Conservation (phyloP, 2,888 invertebrate species). For the Apomyelois bistriatella region DNA sequence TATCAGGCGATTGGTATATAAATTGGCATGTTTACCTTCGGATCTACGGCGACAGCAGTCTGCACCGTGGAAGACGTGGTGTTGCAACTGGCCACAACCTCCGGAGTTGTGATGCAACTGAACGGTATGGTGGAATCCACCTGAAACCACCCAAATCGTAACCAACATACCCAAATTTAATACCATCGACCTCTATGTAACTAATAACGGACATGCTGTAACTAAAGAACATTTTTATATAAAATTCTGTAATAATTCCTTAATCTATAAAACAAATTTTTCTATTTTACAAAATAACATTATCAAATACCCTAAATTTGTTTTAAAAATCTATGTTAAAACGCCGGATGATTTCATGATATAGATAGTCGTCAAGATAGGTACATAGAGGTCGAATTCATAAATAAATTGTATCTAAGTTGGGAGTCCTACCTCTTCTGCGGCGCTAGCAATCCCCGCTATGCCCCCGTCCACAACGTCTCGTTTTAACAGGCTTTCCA, state of each 20-base stretch:
- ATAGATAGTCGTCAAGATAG: too few species aligned
- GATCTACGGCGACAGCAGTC: slow-evolving; percentile 54
- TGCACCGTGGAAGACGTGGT: slow-evolving; percentile 58
- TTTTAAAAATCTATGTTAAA: too few species aligned
- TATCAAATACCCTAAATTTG: background rate
- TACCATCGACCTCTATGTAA: background rate
- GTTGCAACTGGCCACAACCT: slow-evolving; percentile 71
- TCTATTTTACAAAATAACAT: background rate
- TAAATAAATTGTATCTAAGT: background rate
- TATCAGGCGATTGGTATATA: too few species aligned
- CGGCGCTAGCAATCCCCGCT: slow-evolving; percentile 34
- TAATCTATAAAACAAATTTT: background rate
- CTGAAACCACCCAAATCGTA: slow-evolving; percentile 44
- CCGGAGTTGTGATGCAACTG: slow-evolving; percentile 75
- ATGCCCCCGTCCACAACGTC: slow-evolving; percentile 37
- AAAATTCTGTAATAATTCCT: too few species aligned
- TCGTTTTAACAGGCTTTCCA: slow-evolving; percentile 50
- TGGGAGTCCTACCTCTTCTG: slow-evolving; percentile 54
- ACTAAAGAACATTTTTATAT: too few species aligned
- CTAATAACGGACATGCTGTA: background rate
- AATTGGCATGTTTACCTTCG: too few species aligned
- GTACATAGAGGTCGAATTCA: background rate
- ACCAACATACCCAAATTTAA: background rate
- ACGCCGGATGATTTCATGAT: too few species aligned
- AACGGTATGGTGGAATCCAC: slow-evolving; percentile 74